These are phyloP conservation scores for Drosophila seguyi DNA, from an alignment of 1,140 invertebrate genomes.

Conservation along the genomic window DNA sequence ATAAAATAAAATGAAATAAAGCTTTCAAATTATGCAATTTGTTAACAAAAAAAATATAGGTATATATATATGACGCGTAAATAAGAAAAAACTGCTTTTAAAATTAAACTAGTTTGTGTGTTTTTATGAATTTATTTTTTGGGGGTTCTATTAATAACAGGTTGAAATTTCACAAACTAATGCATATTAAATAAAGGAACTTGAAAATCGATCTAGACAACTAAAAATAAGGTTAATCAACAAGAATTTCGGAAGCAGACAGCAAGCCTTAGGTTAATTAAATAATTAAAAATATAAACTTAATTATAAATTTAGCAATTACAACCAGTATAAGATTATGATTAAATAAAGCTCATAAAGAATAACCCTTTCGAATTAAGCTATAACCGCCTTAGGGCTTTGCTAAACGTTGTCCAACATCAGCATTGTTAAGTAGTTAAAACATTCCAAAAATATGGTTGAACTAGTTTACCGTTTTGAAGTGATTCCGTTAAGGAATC, in stretches of 20 bases:
- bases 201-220: not conserved
- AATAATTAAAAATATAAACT: not conserved
- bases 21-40: conserved; percentile 1
- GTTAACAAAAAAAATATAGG: no score
- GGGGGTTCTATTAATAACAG: conserved; percentile 8
- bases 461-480: conserved; percentile 17
- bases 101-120: conserved; percentile 5
- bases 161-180: conserved; percentile 12
- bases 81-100: not conserved
- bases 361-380: not conserved
- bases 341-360: not conserved
- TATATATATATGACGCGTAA: no score
- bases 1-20: not conserved
- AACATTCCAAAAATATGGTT: not conserved
- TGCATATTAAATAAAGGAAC: conserved; percentile 7
- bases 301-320: not conserved
- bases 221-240: not conserved
- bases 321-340: not conserved
- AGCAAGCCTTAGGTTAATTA: not conserved
- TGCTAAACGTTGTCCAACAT: conserved; percentile 12
- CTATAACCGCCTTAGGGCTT: conserved; percentile 1
- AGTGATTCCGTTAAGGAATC: conserved; percentile 18
- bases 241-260: not conserved
- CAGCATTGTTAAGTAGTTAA: conserved; percentile 15
- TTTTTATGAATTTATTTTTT: not conserved